Evolutionary conservation across 2,113 vertebrate species (phyloP), one percentile per base, ranked within the genome.

Genomic region (Cochlearius cochlearius): DNA sequence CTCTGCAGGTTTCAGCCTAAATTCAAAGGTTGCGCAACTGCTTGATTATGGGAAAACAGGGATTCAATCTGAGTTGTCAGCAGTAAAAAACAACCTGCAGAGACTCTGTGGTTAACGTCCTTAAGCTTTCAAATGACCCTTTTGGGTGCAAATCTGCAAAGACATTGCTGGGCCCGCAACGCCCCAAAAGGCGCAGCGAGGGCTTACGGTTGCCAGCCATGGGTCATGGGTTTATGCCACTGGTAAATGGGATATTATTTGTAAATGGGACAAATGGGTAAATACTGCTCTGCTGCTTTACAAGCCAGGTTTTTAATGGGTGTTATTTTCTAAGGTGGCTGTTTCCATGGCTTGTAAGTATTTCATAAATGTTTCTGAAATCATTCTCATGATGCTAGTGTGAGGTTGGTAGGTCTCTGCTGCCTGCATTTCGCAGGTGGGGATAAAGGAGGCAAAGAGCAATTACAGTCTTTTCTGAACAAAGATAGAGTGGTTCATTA

Each of bases 401-500:
- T 91, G 69, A 94, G 74, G 77, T 41, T 92, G 80, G 58, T 88
- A 91, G 66, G 77, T 95, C 89, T 91, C 49, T 71, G 38, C 62
- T 5, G n/a, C 53, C 52, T 82, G 56, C 7, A 9, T 93, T 88
- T 91, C 88, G 81, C 56, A 96, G 86, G 52, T 72, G 77, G 39
- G 72, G 58, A 77, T 67, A 72, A 74, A 69, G 58, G 72, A 95
- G 58, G 91, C 58, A 91, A 63, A 92, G 88, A 95, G 26, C 85
- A 67, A 95, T 91, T 97, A 95, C 53, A 47, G 69, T 90, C 96
- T 95, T 77, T 94, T 95, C 95, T 91, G 91, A 94, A 74, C 74
- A 85, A 92, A 95, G 94, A 95, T 29, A 78, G 92, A 97, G 92
- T 82, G 91, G 64, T 94, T 96, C 92, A 95, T 97, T 96, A 94